Evolutionary conservation across 2,113 vertebrate genomes (phyloP).

Genomic region (Ameiurus melas): DNA sequence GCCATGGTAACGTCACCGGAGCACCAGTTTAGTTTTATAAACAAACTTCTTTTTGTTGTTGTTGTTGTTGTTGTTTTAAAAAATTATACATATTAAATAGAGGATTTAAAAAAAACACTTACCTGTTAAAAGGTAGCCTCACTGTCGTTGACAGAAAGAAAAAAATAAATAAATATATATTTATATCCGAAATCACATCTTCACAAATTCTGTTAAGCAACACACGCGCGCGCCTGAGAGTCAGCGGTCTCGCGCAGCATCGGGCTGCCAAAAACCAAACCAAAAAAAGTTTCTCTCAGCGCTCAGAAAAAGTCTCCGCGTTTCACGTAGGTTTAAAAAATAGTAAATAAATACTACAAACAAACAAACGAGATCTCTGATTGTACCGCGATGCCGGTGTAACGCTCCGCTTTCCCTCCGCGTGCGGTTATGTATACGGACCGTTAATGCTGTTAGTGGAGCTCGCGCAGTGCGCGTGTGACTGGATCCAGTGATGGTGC

Average conservation of each 20-base stretch:
- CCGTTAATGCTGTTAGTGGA: neutral
- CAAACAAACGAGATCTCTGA: neutral
- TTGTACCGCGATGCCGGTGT: neutral
- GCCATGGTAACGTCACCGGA: neutral
- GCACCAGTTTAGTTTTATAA: neutral
- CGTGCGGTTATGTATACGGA: neutral
- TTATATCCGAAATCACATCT: slow-evolving; percentile 37
- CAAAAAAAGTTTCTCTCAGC: neutral
- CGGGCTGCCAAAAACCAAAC: neutral
- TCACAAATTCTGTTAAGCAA: neutral
- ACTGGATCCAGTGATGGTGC: slow-evolving; percentile 5
- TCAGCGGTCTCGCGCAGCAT: slow-evolving; percentile 5
- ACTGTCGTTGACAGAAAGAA: neutral
- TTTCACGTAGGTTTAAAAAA: neutral
- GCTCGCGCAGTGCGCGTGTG: slow-evolving; percentile 4
- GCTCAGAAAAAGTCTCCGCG: neutral
- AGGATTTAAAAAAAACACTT: neutral
- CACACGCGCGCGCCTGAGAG: neutral
- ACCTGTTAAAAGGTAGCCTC: slow-evolving; percentile 4
- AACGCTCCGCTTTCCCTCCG: too few species aligned
- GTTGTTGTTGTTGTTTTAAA: too few species aligned
- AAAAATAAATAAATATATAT: neutral
- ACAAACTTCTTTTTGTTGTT: neutral
- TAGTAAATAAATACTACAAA: neutral
- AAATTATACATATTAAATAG: neutral